Percentiles rank a stretch among this genome's conserved stretches.
Evolutionary conservation across 2,797 vertebrate species (phyloP).

Genomic region (Erethizon dorsatum): DNA sequence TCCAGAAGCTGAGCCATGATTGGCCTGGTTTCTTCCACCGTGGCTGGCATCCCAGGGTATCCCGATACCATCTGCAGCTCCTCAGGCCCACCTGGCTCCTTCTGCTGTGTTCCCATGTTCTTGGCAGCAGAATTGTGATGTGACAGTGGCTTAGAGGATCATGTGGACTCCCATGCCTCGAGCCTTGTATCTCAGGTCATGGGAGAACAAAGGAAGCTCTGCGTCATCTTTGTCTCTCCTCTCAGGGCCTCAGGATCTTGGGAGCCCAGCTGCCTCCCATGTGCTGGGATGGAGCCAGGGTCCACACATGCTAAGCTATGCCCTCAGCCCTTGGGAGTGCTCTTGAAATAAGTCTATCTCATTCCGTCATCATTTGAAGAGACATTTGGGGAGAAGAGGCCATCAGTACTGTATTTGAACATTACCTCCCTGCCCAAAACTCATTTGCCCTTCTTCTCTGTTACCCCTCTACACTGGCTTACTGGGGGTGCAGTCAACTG

Average conservation of each 20-base stretch:
- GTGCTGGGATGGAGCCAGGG: neutral
- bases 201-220: neutral
- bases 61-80: conserved; percentile 47
- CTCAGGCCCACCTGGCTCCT: conserved; percentile 17
- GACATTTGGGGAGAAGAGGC: neutral
- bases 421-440: neutral
- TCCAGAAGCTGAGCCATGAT: neutral
- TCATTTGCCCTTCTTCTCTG: neutral
- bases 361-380: neutral
- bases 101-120: neutral
- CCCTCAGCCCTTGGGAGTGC: neutral
- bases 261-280: neutral
- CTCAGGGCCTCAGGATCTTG: neutral
- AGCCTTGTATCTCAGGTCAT: neutral
- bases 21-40: neutral
- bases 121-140: neutral
- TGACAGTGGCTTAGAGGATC: neutral
- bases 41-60: neutral
- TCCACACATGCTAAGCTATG: neutral
- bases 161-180: neutral
- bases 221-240: neutral
- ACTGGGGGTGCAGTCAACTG: neutral
- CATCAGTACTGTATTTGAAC: neutral
- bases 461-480: neutral
- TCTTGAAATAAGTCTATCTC: neutral